Base-by-base conservation (phyloP, 2,888 invertebrate species). In the Alcis repandata region DNA sequence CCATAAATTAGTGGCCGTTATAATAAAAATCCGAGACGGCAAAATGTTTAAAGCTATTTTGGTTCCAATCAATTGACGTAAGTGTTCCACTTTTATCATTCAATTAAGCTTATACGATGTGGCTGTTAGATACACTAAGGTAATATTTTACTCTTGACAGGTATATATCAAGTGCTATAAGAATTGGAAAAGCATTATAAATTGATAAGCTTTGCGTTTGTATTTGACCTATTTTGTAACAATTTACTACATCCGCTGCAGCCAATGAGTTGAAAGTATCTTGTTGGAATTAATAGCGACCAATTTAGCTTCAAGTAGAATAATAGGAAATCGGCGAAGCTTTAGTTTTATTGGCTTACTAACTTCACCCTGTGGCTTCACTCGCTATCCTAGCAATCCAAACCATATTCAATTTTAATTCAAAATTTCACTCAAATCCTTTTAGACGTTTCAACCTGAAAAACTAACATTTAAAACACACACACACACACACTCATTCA, bases 1-100 rank as follows among this genome's bases (percentile, higher is more conserved):
- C 90, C 87, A 89, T 89, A 91, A 87, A 84, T 88, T 91, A 90
- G 87, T 89, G 83, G 82, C 80, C 80, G 82, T 85, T 86, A 87
- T 88, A 90, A 88, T 88, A 88, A 88, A 89, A 85, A 79, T 85
- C 79, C 74, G 79, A 83, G 87, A 88, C 89, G 87, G 88, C 81
- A 79, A 86, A 86, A 83, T 84, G 85, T 87, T 67, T 83, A 79
- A 85, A 87, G 82, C 76, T 78, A 81, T 81, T 85, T 87, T 75
- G 74, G 80, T 81, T 80, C 77, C 82, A 83, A 88, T 89, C 84
- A 83, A 85, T 85, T 82, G 82, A 83, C 79, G 84, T 80, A 85
- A 87, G 82, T 86, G 88, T 85, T 83, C 86, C 79, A 88, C 83
- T 87, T 88, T 85, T 84, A 85, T 84, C 74, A 79, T 83, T 85